Evolutionary conservation across 2,888 invertebrate genomes (phyloP).

Genomic region (Empis livida): DNA sequence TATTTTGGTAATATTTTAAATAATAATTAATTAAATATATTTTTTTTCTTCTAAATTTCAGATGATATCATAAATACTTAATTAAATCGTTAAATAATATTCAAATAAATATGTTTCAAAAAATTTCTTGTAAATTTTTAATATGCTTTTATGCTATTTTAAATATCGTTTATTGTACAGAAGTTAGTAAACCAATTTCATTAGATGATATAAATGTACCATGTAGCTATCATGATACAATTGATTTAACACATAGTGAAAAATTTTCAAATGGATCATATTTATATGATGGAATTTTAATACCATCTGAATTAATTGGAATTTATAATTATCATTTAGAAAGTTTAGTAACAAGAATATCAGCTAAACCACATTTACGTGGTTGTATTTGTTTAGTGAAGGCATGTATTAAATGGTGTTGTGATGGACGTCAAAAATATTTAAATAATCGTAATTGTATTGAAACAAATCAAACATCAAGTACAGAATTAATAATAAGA

Average conservation of each 20-base stretch:
- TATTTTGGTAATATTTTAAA: too few relatives aligned
- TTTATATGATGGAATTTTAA: constrained; percentile 16
- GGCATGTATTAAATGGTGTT: background rate
- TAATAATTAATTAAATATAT: too few relatives aligned
- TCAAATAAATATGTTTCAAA: too few relatives aligned
- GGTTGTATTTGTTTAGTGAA: constrained; percentile 22
- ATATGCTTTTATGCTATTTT: too few relatives aligned
- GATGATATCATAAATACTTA: too few relatives aligned
- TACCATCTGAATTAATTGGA: constrained; percentile 15
- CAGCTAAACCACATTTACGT: constrained; percentile 19
- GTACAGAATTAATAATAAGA: background rate
- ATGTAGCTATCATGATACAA: constrained; percentile 21
- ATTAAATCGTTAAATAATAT: too few relatives aligned
- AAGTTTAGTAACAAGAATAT: constrained; percentile 19
- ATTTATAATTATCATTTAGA: constrained; percentile 20
- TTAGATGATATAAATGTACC: background rate
- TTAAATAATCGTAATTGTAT: background rate
- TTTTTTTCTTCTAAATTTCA: too few relatives aligned
- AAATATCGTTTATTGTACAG: too few relatives aligned
- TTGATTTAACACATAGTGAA: constrained; percentile 14
- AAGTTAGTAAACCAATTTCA: background rate
- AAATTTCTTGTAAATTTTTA: too few relatives aligned
- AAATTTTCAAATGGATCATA: constrained; percentile 17
- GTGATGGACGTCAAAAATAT: background rate
- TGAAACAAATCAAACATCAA: background rate